Conservation (phyloP, 2,888 invertebrate genomes). For the Aleiodes alternator region DNA sequence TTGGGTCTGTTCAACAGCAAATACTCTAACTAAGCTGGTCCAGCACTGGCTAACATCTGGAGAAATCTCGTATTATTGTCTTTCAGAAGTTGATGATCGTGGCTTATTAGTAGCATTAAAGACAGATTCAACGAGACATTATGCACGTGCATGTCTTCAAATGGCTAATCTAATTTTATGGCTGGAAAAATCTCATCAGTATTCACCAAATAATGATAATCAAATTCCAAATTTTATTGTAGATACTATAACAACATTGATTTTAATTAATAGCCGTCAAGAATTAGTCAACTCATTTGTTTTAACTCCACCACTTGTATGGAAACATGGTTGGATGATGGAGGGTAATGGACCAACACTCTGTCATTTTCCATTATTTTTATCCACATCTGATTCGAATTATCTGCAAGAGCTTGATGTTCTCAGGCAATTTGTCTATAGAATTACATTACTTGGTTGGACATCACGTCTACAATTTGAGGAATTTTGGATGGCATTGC, state of each 20-base stretch:
- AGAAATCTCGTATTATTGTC: constrained; percentile 63
- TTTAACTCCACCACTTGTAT: constrained; percentile 81
- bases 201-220: constrained; percentile 46
- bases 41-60: constrained; percentile 66
- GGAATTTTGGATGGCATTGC: constrained; percentile 96
- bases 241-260: constrained; percentile 74
- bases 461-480: constrained; percentile 95
- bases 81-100: constrained; percentile 69
- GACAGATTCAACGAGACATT: constrained; percentile 68
- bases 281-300: constrained; percentile 81
- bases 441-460: constrained; percentile 91
- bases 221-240: constrained; percentile 75
- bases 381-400: constrained; percentile 76
- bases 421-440: constrained; percentile 87
- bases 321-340: constrained; percentile 80
- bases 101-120: constrained; percentile 70
- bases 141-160: constrained; percentile 75
- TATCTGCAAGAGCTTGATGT: constrained; percentile 89
- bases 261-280: constrained; percentile 79
- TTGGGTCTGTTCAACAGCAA: constrained; percentile 78
- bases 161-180: constrained; percentile 76
- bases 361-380: constrained; percentile 72
- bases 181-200: constrained; percentile 74
- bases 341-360: constrained; percentile 77
- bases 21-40: constrained; percentile 73